Conservation (phyloP, 2,888 invertebrate genomes). For the Chrysolina oricalcia region DNA sequence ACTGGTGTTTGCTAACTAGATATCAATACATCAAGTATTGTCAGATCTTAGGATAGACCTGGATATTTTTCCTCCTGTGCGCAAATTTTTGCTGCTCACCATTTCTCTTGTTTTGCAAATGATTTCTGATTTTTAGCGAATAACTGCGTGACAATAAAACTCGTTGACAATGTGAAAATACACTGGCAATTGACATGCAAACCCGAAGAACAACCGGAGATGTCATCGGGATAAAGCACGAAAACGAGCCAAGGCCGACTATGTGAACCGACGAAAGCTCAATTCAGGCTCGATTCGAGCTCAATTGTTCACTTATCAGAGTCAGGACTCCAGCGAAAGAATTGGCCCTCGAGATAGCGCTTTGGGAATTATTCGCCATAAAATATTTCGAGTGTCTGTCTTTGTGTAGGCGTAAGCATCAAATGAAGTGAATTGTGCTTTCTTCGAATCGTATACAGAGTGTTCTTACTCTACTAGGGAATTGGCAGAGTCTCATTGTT, state of each 20-base stretch:
- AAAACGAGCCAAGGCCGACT: slow-evolving; percentile 44
- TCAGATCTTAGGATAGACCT: too few relatives aligned
- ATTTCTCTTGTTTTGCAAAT: not conserved
- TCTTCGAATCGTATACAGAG: not conserved
- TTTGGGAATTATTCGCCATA: slow-evolving; percentile 2
- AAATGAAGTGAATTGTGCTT: not conserved
- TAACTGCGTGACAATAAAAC: slow-evolving; percentile 52
- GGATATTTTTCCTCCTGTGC: too few relatives aligned
- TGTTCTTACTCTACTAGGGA: not conserved
- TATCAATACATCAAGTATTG: too few relatives aligned
- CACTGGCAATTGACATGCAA: slow-evolving; percentile 54
- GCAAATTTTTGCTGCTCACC: too few relatives aligned
- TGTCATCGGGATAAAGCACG: slow-evolving; percentile 56
- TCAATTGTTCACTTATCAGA: slow-evolving; percentile 38
- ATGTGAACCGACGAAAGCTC: slow-evolving; percentile 20
- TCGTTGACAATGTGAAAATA: slow-evolving; percentile 52
- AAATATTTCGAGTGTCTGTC: slow-evolving; percentile 14
- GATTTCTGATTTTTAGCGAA: slow-evolving; percentile 8
- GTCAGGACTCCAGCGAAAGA: slow-evolving; percentile 18
- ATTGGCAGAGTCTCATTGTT: too few relatives aligned
- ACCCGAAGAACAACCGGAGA: slow-evolving; percentile 50
- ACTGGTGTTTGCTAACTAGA: too few relatives aligned
- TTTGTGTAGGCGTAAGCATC: slow-evolving; percentile 1
- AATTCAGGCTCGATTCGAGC: slow-evolving; percentile 21
- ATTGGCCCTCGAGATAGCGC: slow-evolving; percentile 15